A percentile compares a stretch with the other conserved stretches of the same genome.
Conservation (phyloP, 1,140 invertebrate species). For the Pogonomyrmex californicus region DNA sequence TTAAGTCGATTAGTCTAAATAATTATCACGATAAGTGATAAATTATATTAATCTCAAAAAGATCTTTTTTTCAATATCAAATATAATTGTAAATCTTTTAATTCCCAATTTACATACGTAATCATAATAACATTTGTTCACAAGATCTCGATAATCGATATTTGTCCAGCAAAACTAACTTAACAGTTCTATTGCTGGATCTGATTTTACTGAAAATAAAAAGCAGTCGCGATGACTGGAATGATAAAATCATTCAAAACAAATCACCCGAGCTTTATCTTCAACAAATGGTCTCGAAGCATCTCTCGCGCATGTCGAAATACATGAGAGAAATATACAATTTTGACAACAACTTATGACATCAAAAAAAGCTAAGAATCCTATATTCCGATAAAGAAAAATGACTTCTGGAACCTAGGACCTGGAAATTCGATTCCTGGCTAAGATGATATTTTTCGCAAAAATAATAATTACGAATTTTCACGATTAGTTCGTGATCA, state of each 20-base stretch:
- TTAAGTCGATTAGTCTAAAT: not conserved
- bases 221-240: not conserved
- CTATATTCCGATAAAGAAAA: too few relatives aligned
- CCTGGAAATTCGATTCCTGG: too few relatives aligned
- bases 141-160: too few relatives aligned
- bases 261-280: constrained; percentile 8
- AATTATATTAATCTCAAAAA: not conserved
- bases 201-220: not conserved
- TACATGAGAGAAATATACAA: constrained; percentile 13
- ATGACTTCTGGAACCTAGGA: too few relatives aligned
- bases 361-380: not conserved
- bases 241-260: constrained; percentile 6
- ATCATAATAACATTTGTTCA: too few relatives aligned
- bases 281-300: constrained; percentile 7
- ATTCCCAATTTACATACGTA: too few relatives aligned
- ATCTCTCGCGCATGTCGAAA: not conserved
- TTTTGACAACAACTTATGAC: too few relatives aligned
- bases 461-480: too few relatives aligned
- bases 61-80: not conserved
- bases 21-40: not conserved
- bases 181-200: too few relatives aligned
- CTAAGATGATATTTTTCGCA: too few relatives aligned
- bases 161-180: too few relatives aligned
- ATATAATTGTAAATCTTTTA: not conserved
- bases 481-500: too few relatives aligned